Percentiles rank a stretch among this genome's conserved stretches.
Conservation (phyloP, 2,113 vertebrate species). For the Cygnus buccinator region DNA sequence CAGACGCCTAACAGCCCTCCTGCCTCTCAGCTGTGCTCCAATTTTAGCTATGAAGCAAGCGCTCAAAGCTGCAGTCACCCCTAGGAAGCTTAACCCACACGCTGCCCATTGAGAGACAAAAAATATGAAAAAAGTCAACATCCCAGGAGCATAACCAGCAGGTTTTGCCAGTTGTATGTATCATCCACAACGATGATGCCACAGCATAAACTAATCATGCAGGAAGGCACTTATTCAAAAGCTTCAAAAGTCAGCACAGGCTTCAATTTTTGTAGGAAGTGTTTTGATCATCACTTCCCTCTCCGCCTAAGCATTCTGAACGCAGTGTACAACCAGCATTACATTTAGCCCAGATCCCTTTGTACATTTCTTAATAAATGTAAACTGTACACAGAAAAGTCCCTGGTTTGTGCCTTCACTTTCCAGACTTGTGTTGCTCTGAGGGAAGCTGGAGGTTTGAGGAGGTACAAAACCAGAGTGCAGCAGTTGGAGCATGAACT, state of each 20-base stretch:
- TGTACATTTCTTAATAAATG: not conserved
- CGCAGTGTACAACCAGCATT: not conserved
- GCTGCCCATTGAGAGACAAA: not conserved
- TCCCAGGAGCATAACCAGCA: constrained; percentile 32
- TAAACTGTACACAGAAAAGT: not conserved
- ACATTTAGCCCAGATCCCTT: not conserved
- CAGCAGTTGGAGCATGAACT: accelerated
- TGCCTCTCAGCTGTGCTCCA: constrained; percentile 35
- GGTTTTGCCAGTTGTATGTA: constrained; percentile 39
- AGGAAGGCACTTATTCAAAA: not conserved
- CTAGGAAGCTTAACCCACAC: constrained; percentile 28
- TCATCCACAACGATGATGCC: not conserved
- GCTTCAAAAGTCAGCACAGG: not conserved
- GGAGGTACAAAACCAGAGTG: not conserved
- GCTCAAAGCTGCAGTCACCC: not conserved
- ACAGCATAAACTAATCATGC: not conserved
- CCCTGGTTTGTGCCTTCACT: not conserved
- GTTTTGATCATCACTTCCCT: not conserved
- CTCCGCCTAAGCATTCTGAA: not conserved
- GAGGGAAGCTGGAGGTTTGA: not conserved
- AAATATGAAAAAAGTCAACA: constrained; percentile 15
- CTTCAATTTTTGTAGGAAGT: not conserved
- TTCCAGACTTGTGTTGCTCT: not conserved
- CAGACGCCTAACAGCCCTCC: constrained; percentile 1
- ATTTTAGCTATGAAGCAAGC: not conserved